A percentile compares a stretch with the other conserved stretches of the same genome.
phyloP scores from a whole-genome alignment of 2,797 vertebrate species.

The Taenioides sp. region DNA sequence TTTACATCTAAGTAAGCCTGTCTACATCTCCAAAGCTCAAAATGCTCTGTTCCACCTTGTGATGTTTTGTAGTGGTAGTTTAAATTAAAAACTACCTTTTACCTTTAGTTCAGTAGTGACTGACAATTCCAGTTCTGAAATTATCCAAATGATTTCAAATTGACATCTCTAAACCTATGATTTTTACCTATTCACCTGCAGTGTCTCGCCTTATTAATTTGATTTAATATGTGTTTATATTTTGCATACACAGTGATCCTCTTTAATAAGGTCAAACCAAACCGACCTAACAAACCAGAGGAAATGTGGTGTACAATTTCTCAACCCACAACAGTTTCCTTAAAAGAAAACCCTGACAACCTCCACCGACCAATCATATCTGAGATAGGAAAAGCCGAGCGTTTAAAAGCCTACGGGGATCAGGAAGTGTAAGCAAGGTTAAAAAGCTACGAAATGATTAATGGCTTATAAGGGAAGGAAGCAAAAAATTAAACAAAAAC shows the following conservation, averaged over 20 bases:
- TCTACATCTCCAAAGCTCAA: no score
- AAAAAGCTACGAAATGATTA: constrained; percentile 17
- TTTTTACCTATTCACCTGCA: no score
- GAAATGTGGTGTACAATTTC: neutral
- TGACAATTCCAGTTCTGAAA: no score
- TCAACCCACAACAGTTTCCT: neutral
- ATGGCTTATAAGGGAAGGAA: constrained; percentile 9
- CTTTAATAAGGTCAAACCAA: neutral
- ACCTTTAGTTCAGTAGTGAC: no score
- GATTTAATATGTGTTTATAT: no score
- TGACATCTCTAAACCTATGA: no score
- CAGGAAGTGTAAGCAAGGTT: constrained; percentile 13
- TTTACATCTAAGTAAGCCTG: no score
- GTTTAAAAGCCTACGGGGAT: constrained; percentile 3
- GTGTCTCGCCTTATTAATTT: no score
- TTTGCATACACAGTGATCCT: neutral
- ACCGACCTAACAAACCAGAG: neutral
- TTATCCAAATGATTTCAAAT: no score
- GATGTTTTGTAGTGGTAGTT: no score
- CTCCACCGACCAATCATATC: constrained; percentile 5
- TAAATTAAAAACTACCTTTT: no score
- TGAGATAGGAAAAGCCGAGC: constrained; percentile 8
- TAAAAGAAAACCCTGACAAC: neutral
- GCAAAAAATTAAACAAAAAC: neutral
- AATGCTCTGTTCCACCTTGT: no score